Percentiles rank a stretch among this genome's conserved stretches.
phyloP scores from a whole-genome alignment of 30 jellyfish, hydroid and myxozoan species.

The Aurelia sp. region DNA sequence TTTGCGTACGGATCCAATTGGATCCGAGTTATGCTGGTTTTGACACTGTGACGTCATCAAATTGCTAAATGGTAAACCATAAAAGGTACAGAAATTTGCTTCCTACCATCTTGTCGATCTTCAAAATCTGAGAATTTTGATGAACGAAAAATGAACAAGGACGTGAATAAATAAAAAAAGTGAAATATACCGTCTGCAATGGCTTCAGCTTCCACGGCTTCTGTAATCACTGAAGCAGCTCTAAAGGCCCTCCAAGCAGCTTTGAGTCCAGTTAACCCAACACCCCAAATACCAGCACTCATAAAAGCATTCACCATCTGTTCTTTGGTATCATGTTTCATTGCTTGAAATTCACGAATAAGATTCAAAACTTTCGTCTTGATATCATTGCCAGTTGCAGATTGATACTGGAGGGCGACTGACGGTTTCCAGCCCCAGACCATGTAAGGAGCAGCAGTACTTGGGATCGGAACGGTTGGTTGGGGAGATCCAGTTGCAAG shows the following conservation, averaged over 20 bases:
- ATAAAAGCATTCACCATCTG: constrained; percentile 49
- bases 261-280: constrained; percentile 39
- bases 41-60: no score
- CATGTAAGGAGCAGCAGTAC: constrained; percentile 53
- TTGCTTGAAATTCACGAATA: constrained; percentile 37
- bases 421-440: constrained; percentile 69
- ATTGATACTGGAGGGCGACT: constrained; percentile 10
- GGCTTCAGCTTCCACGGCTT: constrained; percentile 37
- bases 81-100: no score
- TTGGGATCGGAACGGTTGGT: constrained; percentile 40
- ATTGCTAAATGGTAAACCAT: no score
- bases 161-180: not conserved
- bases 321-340: constrained; percentile 29
- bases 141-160: no score
- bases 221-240: constrained; percentile 39
- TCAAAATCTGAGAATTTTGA: no score
- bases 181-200: constrained; percentile 16
- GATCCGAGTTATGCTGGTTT: no score
- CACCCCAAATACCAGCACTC: constrained; percentile 50
- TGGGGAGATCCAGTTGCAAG: not conserved
- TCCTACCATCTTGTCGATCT: no score
- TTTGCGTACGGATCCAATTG: no score
- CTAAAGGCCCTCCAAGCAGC: constrained; percentile 54
- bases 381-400: constrained; percentile 22
- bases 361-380: constrained; percentile 12